Base-by-base conservation (phyloP, 1,140 invertebrate species). In the Drosophila auraria region DNA sequence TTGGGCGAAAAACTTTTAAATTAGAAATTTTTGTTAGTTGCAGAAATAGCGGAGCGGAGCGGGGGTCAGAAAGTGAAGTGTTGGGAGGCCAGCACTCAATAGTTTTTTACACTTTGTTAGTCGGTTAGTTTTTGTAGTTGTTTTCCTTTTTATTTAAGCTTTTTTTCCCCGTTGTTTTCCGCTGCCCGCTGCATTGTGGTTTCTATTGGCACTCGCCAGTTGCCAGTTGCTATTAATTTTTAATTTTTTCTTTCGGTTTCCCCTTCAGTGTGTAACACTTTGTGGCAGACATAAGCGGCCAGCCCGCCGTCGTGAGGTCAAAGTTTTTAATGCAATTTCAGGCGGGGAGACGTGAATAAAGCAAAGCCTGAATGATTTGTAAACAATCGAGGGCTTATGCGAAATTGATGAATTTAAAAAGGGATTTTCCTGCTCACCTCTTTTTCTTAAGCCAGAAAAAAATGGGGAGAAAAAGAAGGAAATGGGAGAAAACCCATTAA, bases 171-270 rank as follows among this genome's bases (percentile, higher is more conserved):
- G 17, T 30, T 69, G 9, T 47, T 38, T 33, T 70, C 23, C 23
- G 63, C 47, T 70, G 74, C 53, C 80, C 84, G 82, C 76, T 78
- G 73, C 73, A 77, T 78, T 87, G 83, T 82, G 84, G 84, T 89
- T 87, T 87, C 70, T 79, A 87, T 87, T 89, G 84, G 65, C 86
- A 87, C 84, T 87, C 86, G 78, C 86, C 80, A 87, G 86, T 90
- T 90, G 84, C 86, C 80, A 87, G 86, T 90, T 90, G 84, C 84
- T 89, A 87, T 90, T 89, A 87, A 87, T 87, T 87, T 87, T 87
- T 81, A 81, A 83, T 83, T 89, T 81, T 87, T 87, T 82, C 53
- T 71, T 80, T 53, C 49, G 45, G 7, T 53, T 25, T 25, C 51
- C 45, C 1, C 17, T 12, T 6, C 53, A 11, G 53, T 15, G 36